Conservation (phyloP, 2,888 invertebrate genomes). For the Sinohyriopsis cumingii region DNA sequence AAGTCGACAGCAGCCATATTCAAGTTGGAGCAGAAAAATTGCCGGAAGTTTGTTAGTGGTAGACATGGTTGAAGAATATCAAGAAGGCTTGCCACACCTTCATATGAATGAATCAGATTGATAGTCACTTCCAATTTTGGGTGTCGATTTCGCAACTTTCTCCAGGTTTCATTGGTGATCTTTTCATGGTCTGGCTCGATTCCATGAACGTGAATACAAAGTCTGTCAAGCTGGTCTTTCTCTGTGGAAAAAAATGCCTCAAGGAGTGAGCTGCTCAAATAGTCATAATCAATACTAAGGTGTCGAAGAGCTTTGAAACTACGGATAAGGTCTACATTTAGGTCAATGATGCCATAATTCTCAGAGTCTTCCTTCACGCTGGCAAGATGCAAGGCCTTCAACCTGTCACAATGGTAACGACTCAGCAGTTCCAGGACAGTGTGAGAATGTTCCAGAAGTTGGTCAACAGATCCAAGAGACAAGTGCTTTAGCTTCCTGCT, state of each 20-base stretch:
- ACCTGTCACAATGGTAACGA: constrained; percentile 75
- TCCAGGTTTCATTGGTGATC: constrained; percentile 80
- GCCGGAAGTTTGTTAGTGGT: constrained; percentile 83
- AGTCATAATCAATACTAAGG: constrained; percentile 74
- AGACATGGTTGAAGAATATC: constrained; percentile 80
- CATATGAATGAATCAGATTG: constrained; percentile 81
- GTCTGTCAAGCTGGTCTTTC: constrained; percentile 66
- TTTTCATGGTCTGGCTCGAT: constrained; percentile 79
- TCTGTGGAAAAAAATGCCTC: constrained; percentile 48
- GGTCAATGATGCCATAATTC: constrained; percentile 77
- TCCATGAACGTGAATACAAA: constrained; percentile 82
- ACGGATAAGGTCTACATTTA: constrained; percentile 77
- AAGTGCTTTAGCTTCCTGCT: constrained; percentile 74
- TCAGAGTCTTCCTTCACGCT: constrained; percentile 84
- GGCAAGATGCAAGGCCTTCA: constrained; percentile 80
- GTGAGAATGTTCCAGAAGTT: constrained; percentile 73
- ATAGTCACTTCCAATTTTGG: constrained; percentile 78
- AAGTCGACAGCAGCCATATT: constrained; percentile 76
- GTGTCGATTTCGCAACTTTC: constrained; percentile 74
- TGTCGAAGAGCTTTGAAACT: constrained; percentile 78
- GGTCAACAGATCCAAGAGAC: constrained; percentile 76
- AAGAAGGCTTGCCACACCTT: constrained; percentile 79
- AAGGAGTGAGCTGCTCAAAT: constrained; percentile 65
- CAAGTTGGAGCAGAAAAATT: constrained; percentile 82
- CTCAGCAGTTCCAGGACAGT: constrained; percentile 72